Percentiles rank a stretch among this genome's conserved stretches.
Evolutionary conservation across 2,888 invertebrate genomes (phyloP).

Genomic region (Euphydryas editha): DNA sequence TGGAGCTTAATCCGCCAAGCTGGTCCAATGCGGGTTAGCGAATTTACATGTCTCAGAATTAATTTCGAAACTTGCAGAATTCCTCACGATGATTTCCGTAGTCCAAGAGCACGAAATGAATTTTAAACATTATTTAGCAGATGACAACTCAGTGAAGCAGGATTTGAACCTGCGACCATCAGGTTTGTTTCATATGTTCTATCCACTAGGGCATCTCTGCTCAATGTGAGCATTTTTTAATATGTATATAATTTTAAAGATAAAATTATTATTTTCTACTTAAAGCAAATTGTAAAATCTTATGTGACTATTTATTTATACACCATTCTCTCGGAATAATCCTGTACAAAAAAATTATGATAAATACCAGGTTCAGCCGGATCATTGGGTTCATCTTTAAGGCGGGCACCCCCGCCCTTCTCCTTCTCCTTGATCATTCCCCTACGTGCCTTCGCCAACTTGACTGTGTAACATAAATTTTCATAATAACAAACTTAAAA

Average conservation of each 20-base stretch:
- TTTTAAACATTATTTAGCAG: too few relatives aligned
- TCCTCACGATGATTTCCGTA: too few relatives aligned
- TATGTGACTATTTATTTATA: not conserved
- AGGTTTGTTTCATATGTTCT: too few relatives aligned
- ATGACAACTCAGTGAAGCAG: too few relatives aligned
- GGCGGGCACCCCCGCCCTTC: constrained; percentile 82
- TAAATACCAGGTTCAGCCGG: constrained; percentile 76
- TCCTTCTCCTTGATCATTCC: constrained; percentile 84
- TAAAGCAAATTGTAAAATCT: not conserved
- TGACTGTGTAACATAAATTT: constrained; percentile 63
- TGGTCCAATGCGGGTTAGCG: too few relatives aligned
- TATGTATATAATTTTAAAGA: not conserved
- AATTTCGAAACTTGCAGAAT: too few relatives aligned
- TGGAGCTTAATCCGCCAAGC: too few relatives aligned
- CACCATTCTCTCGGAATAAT: not conserved
- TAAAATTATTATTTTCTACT: not conserved
- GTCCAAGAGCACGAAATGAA: too few relatives aligned
- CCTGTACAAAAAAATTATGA: not conserved
- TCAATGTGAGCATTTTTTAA: too few relatives aligned
- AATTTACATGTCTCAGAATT: too few relatives aligned
- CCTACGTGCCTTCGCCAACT: constrained; percentile 85
- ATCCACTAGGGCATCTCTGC: too few relatives aligned
- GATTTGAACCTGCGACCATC: too few relatives aligned
- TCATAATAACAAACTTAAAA: constrained; percentile 8
- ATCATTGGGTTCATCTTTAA: constrained; percentile 80